Conservation (phyloP, 2,888 invertebrate genomes). For the Nephrotoma flavescens region DNA sequence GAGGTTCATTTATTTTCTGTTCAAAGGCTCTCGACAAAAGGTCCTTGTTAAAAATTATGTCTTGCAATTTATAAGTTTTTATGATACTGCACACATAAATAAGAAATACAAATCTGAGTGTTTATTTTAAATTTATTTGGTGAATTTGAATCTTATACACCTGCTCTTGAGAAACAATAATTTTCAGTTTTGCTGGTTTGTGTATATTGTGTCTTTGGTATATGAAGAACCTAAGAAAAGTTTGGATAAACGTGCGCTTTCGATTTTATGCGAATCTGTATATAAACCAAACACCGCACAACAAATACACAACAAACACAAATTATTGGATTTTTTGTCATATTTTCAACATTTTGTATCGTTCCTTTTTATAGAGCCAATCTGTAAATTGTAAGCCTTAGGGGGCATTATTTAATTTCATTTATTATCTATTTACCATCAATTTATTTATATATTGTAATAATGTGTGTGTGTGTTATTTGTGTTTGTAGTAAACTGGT, state of each 20-base stretch:
- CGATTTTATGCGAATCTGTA: background rate
- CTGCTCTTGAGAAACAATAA: background rate
- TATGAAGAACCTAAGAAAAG: background rate
- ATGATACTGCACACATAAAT: background rate
- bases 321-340: background rate
- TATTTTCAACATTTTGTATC: background rate
- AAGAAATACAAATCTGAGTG: background rate
- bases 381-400: constrained; percentile 3
- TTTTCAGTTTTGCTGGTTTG: background rate
- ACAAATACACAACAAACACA: background rate
- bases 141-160: background rate
- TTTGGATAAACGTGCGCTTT: background rate
- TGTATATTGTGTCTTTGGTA: background rate
- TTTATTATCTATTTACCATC: constrained; percentile 6
- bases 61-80: background rate
- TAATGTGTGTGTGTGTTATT: background rate
- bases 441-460: constrained; percentile 1
- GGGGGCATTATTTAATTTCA: constrained; percentile 3
- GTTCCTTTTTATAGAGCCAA: background rate
- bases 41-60: background rate
- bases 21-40: too few species aligned
- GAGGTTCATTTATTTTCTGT: too few species aligned
- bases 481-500: background rate
- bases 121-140: background rate
- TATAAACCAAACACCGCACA: background rate